Evolutionary conservation across 2,797 vertebrate species (phyloP).

Genomic region (Leptatherina wallacei): DNA sequence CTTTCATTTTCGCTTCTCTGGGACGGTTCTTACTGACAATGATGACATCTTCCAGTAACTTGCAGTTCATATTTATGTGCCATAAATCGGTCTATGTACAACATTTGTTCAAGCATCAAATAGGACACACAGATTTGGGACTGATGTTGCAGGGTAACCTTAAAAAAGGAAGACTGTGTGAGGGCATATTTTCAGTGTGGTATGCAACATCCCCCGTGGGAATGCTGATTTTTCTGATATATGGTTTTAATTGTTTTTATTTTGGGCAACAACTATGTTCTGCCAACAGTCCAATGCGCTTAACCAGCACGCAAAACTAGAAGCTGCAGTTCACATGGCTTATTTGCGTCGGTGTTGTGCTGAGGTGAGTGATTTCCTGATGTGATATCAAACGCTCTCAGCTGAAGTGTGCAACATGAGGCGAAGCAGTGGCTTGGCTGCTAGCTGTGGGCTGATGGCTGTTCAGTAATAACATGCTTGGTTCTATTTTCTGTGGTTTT

Average conservation of each 20-base stretch:
- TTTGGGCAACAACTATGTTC: not conserved
- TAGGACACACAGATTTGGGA: not conserved
- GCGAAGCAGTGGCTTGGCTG: conserved; percentile 22
- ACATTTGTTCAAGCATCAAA: not conserved
- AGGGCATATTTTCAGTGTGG: not conserved
- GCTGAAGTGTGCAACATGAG: conserved; percentile 16
- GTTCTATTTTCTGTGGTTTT: conserved; percentile 51
- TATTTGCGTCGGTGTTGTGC: conserved; percentile 12
- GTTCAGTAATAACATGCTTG: conserved; percentile 29
- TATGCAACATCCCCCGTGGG: not conserved
- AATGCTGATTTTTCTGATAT: not conserved
- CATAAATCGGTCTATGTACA: not conserved
- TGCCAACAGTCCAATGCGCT: not conserved
- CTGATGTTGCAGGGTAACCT: not conserved
- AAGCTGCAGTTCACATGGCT: conserved; percentile 1
- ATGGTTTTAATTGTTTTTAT: not conserved
- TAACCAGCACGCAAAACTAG: conserved; percentile 4
- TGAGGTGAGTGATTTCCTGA: conserved; percentile 40
- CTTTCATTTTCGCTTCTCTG: conserved; percentile 44
- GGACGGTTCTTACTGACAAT: not conserved
- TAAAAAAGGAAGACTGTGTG: not conserved
- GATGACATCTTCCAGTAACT: not conserved
- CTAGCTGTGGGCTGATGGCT: conserved; percentile 13
- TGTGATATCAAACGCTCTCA: conserved; percentile 27
- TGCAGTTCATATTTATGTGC: not conserved